Percentiles rank a stretch among this genome's conserved stretches.
These are phyloP conservation scores for Heliconius eleuchia DNA, from an alignment of 1,140 invertebrate species.

Conservation along the genomic window DNA sequence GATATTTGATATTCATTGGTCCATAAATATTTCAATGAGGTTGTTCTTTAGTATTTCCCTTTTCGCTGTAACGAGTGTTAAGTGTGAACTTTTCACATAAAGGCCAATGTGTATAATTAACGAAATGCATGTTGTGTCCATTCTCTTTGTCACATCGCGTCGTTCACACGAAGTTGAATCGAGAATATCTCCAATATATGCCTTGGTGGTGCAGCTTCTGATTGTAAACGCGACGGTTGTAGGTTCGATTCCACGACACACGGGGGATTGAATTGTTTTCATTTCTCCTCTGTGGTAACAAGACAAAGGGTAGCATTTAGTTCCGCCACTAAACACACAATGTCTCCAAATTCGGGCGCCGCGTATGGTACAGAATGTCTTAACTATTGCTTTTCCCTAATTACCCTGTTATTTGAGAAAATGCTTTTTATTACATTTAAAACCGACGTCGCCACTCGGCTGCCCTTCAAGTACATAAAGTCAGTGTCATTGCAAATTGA, in stretches of 20 bases:
- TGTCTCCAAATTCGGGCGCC: too few species aligned
- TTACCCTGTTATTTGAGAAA: too few species aligned
- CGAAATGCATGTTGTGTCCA: neutral
- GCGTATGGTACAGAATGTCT: too few species aligned
- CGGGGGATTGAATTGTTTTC: too few species aligned
- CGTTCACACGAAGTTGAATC: neutral
- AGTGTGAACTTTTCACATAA: constrained; percentile 10
- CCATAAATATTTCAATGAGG: constrained; percentile 8
- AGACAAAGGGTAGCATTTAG: too few species aligned
- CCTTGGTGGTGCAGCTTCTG: neutral
- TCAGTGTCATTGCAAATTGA: too few species aligned
- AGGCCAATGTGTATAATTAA: constrained; percentile 1
- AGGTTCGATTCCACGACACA: too few species aligned
- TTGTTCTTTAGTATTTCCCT: constrained; percentile 6
- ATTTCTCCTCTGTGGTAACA: too few species aligned
- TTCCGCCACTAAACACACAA: too few species aligned
- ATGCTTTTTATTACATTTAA: neutral
- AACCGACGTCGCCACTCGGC: neutral
- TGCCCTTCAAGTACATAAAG: neutral
- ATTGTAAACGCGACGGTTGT: too few species aligned
- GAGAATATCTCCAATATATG: neutral
- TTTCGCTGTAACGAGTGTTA: neutral
- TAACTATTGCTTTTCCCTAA: too few species aligned
- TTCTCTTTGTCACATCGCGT: neutral
- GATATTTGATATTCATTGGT: constrained; percentile 12